These are phyloP conservation scores for Natator depressus DNA, from an alignment of 2,113 vertebrate species.

Conservation along the genomic window DNA sequence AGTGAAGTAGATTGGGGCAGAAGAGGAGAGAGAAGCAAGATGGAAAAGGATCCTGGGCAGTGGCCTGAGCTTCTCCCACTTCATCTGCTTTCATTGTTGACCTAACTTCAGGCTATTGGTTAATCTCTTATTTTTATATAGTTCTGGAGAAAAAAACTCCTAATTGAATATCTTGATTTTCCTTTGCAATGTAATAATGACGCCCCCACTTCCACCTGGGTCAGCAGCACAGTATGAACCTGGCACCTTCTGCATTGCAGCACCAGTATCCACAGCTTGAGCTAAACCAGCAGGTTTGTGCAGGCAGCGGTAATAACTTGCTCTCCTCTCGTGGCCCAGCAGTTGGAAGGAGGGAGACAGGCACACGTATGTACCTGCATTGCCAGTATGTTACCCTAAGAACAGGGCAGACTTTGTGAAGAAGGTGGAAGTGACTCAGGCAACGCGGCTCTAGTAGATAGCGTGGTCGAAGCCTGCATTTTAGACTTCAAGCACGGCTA, in stretches of 20 bases:
- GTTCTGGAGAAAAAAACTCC: neutral
- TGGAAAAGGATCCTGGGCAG: neutral
- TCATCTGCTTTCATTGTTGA: neutral
- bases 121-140: neutral
- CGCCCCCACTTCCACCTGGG: neutral
- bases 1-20: neutral
- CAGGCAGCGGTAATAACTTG: neutral
- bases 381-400: neutral
- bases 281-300: neutral
- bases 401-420: neutral
- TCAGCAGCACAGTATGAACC: neutral
- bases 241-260: neutral
- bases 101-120: neutral
- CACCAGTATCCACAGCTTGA: neutral
- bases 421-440: neutral
- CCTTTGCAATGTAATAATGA: neutral
- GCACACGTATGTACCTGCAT: rapidly evolving
- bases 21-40: neutral
- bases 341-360: neutral
- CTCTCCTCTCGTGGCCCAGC: neutral
- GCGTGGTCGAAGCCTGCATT: neutral
- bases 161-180: neutral
- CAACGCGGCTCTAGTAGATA: neutral
- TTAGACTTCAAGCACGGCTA: neutral
- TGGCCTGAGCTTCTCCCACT: neutral